Conservation (phyloP, 2,113 vertebrate genomes). For the Merops nubicus region DNA sequence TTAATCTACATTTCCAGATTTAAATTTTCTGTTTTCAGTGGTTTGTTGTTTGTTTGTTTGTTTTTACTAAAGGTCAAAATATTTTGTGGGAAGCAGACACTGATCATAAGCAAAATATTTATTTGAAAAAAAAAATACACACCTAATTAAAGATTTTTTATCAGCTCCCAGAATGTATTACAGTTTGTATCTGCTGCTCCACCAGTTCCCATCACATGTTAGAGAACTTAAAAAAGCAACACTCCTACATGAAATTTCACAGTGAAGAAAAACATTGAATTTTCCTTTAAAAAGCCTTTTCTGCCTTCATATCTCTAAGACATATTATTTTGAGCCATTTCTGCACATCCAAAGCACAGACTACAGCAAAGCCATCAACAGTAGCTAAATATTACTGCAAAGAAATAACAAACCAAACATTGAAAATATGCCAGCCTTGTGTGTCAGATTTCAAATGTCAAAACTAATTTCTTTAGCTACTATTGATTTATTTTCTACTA, state of each 20-base stretch:
- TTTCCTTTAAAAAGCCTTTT: constrained; percentile 12
- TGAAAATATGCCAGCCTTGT: background rate
- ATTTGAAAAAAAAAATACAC: background rate
- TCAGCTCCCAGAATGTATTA: background rate
- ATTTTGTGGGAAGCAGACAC: background rate
- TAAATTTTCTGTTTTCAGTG: background rate
- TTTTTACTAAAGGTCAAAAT: background rate
- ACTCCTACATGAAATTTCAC: constrained; percentile 36
- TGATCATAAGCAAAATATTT: constrained; percentile 10
- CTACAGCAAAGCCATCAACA: background rate
- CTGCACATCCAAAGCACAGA: background rate
- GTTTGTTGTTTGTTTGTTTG: background rate
- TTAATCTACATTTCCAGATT: background rate
- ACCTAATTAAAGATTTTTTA: background rate
- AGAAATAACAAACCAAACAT: background rate
- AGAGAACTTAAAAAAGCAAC: constrained; percentile 37
- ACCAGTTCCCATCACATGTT: constrained; percentile 4
- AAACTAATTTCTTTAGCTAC: background rate
- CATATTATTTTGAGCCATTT: background rate
- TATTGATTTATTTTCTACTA: background rate
- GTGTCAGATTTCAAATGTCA: constrained; percentile 4
- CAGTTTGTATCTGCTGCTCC: background rate
- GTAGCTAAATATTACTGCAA: background rate
- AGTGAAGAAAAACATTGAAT: background rate
- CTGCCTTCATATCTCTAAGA: background rate